Percentiles rank a stretch among this genome's conserved stretches.
Evolutionary conservation across 2,113 vertebrate genomes (phyloP).

Genomic region (Tachysurus vachellii): DNA sequence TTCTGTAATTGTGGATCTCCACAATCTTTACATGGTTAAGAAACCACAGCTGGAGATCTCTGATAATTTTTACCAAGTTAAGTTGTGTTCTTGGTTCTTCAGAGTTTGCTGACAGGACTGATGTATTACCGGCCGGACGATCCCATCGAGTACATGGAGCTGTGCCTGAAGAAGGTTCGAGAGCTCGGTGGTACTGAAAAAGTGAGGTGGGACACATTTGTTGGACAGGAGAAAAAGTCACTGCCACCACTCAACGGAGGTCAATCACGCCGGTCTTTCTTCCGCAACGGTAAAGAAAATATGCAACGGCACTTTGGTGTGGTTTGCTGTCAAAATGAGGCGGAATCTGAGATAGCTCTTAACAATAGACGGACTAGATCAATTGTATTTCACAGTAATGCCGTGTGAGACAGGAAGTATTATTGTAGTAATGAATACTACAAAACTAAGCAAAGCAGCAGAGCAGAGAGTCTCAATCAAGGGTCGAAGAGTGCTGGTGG

Average conservation of each 20-base stretch:
- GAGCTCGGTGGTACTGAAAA: slow-evolving; percentile 92
- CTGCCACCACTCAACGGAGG: slow-evolving; percentile 93
- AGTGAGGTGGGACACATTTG: slow-evolving; percentile 97
- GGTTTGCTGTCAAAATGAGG: background rate
- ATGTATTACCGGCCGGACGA: slow-evolving; percentile 96
- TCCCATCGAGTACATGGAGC: slow-evolving; percentile 94
- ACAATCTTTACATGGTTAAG: background rate
- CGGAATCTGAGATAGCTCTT: background rate
- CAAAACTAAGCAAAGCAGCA: background rate
- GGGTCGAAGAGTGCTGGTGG: background rate
- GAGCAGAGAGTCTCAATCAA: background rate
- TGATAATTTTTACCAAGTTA: background rate
- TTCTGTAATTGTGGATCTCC: background rate
- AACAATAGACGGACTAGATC: background rate
- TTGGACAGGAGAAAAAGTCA: slow-evolving; percentile 93
- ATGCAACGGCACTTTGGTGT: background rate
- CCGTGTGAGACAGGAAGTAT: background rate
- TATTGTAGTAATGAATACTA: background rate
- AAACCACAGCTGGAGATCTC: background rate
- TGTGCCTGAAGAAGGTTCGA: slow-evolving; percentile 89
- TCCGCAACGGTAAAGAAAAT: slow-evolving; percentile 87
- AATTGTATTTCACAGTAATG: background rate
- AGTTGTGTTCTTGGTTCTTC: slow-evolving; percentile 52
- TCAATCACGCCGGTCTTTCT: slow-evolving; percentile 88
- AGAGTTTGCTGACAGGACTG: slow-evolving; percentile 96